Base-by-base conservation (phyloP, 2,113 vertebrate species). In the Camelus bactrianus region DNA sequence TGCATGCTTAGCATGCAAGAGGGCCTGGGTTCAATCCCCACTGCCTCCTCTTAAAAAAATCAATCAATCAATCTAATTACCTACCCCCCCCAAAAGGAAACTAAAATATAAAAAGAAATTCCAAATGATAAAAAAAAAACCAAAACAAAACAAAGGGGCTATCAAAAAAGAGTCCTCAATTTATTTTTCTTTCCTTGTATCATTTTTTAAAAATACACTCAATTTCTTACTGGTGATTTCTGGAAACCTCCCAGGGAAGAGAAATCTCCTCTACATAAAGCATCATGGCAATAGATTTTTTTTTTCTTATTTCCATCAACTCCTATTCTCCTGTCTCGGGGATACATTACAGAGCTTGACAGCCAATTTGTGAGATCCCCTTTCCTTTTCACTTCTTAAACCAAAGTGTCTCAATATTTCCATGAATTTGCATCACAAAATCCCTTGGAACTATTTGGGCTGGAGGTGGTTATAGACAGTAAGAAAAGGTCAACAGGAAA, bases 361-460 rank as follows among this genome's bases (percentile, higher is more conserved):
- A 64, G 22, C 17, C 5, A 77, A 17, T 76, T 69, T 52, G 42
- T 32, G n/a, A 54, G 13, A 26, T 64, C 42, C 48, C 16, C 30
- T 79, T 79, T 93, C 30, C 42, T 90, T 85, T 42, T 38, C n/a
- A 95, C 15, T 73, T 69, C 72, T 64, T 35, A 64, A 90, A 85
- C 54, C 54, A 79, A 62, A 85, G 30, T 48, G 35, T 15, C 35
- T 93, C 62, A 70, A 24, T 54, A 90, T 48, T 90, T 28, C 46
- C 17, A 76, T 84, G 86, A 85, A 96, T 84, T 62, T 70, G 52
- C 13, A 70, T 69, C 52, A 93, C n/a, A 46, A 88, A 93, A 89
- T 62, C 26, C n/a, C 50, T 60, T 42, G 38, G 11, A 76, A 62
- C 19, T 28, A 30, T n/a, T 32, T 42, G 35, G 42, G 12, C 20